phyloP scores from a whole-genome alignment of 2,113 vertebrate genomes.

The Mesocricetus auratus region DNA sequence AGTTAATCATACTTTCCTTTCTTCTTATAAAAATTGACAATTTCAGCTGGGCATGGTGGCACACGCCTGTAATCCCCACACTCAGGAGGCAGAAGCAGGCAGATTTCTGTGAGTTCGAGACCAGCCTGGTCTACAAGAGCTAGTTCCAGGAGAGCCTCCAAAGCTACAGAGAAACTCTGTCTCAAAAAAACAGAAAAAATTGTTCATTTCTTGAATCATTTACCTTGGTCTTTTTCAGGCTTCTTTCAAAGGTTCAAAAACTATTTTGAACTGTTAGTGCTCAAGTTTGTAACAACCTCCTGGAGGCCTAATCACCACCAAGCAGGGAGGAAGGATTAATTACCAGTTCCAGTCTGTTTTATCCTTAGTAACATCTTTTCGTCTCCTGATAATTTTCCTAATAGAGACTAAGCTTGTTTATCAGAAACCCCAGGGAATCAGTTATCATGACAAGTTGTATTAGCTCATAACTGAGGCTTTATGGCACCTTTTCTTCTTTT shows the following conservation, averaged over 20 bases:
- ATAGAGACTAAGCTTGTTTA: constrained; percentile 40
- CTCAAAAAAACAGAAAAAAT: too few relatives aligned
- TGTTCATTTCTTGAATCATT: constrained; percentile 5
- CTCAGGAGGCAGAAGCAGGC: too few relatives aligned
- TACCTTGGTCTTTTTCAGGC: constrained; percentile 14
- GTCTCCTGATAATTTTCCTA: constrained; percentile 68
- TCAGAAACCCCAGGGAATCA: constrained; percentile 53
- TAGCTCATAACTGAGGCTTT: constrained; percentile 49
- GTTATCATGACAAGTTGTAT: constrained; percentile 14
- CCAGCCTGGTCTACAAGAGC: too few relatives aligned
- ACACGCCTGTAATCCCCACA: too few relatives aligned
- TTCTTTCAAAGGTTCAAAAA: constrained; percentile 52
- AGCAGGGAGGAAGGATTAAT: constrained; percentile 60
- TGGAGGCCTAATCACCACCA: not conserved
- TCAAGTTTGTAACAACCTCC: constrained; percentile 44
- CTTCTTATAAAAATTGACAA: not conserved
- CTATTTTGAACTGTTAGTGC: constrained; percentile 1
- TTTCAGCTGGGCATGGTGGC: too few relatives aligned
- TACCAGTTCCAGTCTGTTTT: constrained; percentile 34
- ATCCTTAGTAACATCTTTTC: constrained; percentile 14
- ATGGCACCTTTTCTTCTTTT: not conserved
- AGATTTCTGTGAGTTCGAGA: too few relatives aligned
- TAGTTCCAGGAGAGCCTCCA: too few relatives aligned
- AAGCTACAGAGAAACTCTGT: too few relatives aligned
- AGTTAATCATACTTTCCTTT: not conserved